phyloP scores from a whole-genome alignment of 2,888 invertebrate species.

The Hyposoter dolosus region DNA sequence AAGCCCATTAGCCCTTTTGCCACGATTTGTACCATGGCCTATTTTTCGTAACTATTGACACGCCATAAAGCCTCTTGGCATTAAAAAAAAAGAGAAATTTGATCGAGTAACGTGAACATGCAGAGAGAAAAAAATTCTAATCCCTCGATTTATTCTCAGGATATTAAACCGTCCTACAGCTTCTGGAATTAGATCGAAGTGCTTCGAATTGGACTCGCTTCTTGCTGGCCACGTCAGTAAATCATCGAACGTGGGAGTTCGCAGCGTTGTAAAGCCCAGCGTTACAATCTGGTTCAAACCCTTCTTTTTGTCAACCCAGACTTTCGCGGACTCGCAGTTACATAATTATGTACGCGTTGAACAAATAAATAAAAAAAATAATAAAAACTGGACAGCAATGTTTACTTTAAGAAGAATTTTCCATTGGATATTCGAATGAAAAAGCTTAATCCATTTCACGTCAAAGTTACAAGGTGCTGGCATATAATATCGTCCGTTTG shows the following conservation, averaged over 20 bases:
- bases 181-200: background rate
- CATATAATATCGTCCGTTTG: constrained; percentile 35
- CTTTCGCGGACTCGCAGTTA: constrained; percentile 1
- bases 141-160: constrained; percentile 13
- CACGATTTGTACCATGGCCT: background rate
- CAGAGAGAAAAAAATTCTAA: background rate
- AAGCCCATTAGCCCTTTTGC: background rate
- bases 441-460: background rate
- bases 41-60: background rate
- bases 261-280: constrained; percentile 6
- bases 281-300: constrained; percentile 19
- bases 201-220: constrained; percentile 1
- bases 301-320: background rate
- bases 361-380: background rate
- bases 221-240: constrained; percentile 26
- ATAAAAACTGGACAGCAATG: background rate
- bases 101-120: background rate
- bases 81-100: background rate
- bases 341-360: background rate
- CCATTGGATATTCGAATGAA: background rate
- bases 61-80: background rate
- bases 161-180: constrained; percentile 12
- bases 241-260: constrained; percentile 36
- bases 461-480: constrained; percentile 3
- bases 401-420: background rate